Percentiles rank a stretch among this genome's conserved stretches.
These are phyloP conservation scores for Spheniscus mendiculus DNA, from an alignment of 2,113 vertebrate species.

Conservation along the genomic window DNA sequence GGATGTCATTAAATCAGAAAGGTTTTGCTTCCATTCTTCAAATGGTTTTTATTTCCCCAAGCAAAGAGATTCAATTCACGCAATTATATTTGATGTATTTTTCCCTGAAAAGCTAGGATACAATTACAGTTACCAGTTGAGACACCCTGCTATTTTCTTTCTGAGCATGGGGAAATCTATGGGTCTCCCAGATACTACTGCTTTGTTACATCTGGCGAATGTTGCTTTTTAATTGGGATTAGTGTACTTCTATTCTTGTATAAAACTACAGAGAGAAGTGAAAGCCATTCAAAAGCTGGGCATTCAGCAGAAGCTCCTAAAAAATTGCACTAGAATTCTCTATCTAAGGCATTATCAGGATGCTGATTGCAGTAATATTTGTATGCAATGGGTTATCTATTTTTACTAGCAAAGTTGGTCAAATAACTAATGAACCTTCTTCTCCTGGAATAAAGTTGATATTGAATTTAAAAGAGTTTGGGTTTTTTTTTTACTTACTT, in stretches of 20 bases:
- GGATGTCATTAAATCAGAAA: conserved; percentile 50
- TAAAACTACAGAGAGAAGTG: background rate
- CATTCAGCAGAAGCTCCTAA: background rate
- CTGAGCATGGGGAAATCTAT: background rate
- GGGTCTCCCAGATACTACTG: background rate
- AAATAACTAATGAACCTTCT: background rate
- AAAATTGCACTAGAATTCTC: background rate
- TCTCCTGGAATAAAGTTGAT: background rate
- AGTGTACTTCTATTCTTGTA: background rate
- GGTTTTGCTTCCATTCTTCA: conserved; percentile 22
- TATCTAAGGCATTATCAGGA: background rate
- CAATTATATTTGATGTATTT: conserved; percentile 7
- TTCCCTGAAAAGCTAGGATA: conserved; percentile 1
- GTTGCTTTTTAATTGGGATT: background rate
- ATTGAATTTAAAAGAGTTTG: background rate
- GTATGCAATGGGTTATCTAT: background rate
- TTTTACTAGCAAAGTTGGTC: background rate
- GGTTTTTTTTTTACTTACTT: background rate
- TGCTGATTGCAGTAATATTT: background rate
- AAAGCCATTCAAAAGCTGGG: background rate
- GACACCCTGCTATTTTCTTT: conserved; percentile 19
- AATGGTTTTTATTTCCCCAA: conserved; percentile 33
- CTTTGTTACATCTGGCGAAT: background rate
- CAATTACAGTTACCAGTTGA: background rate
- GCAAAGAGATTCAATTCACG: background rate